Conservation (phyloP, 2,888 invertebrate genomes). For the Drosophila nigricruria region DNA sequence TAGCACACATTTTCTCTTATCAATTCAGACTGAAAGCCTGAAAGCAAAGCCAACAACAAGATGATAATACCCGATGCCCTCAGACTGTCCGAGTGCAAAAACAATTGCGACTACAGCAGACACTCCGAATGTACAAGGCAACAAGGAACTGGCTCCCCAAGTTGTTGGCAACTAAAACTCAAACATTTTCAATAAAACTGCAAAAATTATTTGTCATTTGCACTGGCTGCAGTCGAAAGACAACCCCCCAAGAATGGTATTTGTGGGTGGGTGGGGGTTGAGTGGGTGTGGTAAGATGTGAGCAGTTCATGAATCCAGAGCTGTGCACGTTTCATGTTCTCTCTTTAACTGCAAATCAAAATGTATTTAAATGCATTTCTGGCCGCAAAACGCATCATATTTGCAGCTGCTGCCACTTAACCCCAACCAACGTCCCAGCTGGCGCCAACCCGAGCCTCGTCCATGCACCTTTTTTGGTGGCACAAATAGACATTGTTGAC, state of each 20-base stretch:
- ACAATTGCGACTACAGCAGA: slow-evolving; percentile 21
- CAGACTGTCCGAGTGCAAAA: background rate
- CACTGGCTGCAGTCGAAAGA: background rate
- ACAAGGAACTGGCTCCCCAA: slow-evolving; percentile 38
- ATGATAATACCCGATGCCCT: slow-evolving; percentile 18
- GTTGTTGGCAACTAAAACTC: slow-evolving; percentile 64
- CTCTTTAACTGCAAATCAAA: slow-evolving; percentile 76
- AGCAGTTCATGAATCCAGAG: background rate
- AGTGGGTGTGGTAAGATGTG: background rate
- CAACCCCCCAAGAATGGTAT: background rate
- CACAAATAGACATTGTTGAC: slow-evolving; percentile 80
- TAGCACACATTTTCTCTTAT: background rate
- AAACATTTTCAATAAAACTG: slow-evolving; percentile 80
- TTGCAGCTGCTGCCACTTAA: slow-evolving; percentile 8
- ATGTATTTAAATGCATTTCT: slow-evolving; percentile 77
- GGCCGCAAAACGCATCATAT: slow-evolving; percentile 43
- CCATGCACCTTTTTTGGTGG: slow-evolving; percentile 55
- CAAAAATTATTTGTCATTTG: slow-evolving; percentile 78
- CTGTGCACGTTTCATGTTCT: slow-evolving; percentile 63
- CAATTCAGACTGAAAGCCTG: background rate
- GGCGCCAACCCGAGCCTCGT: too few species aligned
- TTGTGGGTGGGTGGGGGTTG: background rate
- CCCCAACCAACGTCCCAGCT: too few species aligned
- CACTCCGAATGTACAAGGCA: slow-evolving; percentile 22
- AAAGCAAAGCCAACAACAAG: slow-evolving; percentile 13